Conservation (phyloP, 2,797 vertebrate species). For the Hoplostethus atlanticus region DNA sequence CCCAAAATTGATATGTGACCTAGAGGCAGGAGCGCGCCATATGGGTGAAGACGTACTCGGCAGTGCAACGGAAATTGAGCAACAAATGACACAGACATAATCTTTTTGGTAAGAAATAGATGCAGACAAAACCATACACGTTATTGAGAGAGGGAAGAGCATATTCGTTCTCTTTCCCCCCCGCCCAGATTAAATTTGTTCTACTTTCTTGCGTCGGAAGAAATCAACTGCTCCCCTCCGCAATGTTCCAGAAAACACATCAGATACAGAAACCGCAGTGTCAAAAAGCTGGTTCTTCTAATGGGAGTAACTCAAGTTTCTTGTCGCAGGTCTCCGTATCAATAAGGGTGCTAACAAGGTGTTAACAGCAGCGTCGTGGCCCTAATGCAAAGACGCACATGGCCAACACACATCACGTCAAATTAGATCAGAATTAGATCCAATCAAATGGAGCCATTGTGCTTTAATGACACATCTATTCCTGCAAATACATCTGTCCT, state of each 20-base stretch:
- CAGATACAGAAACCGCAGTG: too few species aligned
- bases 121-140: neutral
- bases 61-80: neutral
- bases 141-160: neutral
- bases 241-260: too few species aligned
- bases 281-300: too few species aligned
- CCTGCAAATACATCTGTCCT: slow-evolving; percentile 41
- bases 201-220: too few species aligned
- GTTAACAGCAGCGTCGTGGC: slow-evolving; percentile 15
- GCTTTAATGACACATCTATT: slow-evolving; percentile 36
- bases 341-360: neutral
- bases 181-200: neutral
- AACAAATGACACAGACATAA: too few species aligned
- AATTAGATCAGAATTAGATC: slow-evolving; percentile 54
- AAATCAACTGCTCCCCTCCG: too few species aligned
- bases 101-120: too few species aligned
- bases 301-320: too few species aligned
- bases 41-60: too few species aligned
- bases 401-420: slow-evolving; percentile 32
- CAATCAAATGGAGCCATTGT: slow-evolving; percentile 40
- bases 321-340: neutral
- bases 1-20: neutral
- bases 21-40: neutral
- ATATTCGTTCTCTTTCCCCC: neutral
- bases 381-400: slow-evolving; percentile 21